Conservation (phyloP, 2,797 vertebrate genomes). For the Monodelphis domestica region DNA sequence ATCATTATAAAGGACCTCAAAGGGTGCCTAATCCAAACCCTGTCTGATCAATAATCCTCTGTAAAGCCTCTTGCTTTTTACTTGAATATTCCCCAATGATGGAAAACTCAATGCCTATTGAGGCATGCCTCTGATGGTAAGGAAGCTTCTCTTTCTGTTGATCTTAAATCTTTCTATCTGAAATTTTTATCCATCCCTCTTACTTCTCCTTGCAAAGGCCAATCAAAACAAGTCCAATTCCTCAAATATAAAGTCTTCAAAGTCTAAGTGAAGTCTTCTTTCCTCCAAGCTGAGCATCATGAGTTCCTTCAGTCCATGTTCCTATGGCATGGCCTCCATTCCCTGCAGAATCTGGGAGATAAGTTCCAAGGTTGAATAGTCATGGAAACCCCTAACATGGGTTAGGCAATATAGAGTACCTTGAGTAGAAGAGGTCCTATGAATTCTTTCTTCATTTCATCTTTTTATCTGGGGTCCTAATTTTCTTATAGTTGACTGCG, state of each 20-base stretch:
- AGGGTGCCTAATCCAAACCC: neutral
- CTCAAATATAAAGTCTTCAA: neutral
- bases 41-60: neutral
- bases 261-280: too few species aligned
- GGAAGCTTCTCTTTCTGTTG: neutral
- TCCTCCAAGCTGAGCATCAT: neutral
- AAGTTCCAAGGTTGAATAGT: neutral
- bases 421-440: neutral
- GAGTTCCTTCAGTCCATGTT: neutral
- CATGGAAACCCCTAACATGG: neutral
- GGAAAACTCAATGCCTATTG: neutral
- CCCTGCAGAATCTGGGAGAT: neutral
- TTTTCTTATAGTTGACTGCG: neutral
- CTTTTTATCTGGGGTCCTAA: neutral
- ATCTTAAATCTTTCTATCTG: neutral
- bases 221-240: neutral
- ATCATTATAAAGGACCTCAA: neutral
- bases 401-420: neutral
- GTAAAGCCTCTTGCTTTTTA: neutral
- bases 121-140: neutral
- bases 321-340: neutral
- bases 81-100: neutral
- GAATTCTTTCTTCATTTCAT: neutral
- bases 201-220: neutral
- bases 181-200: neutral